Conservation (phyloP, 2,113 vertebrate species). For the Microtus ochrogaster region DNA sequence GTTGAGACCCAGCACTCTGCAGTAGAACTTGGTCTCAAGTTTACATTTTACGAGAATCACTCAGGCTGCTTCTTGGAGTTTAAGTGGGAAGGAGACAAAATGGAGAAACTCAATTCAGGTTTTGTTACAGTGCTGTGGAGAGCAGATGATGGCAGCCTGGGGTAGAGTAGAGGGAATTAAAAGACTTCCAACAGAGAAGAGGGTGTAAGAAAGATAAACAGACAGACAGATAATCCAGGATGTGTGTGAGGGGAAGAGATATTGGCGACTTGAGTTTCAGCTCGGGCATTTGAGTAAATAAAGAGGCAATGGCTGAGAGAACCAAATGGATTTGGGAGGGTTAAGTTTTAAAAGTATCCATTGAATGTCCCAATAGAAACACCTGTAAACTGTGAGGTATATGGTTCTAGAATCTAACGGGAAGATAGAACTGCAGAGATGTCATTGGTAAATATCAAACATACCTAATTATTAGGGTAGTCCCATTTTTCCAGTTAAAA, state of each 20-base stretch:
- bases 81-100: conserved; percentile 18
- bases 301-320: neutral
- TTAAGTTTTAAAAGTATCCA: conserved; percentile 36
- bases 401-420: neutral
- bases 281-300: neutral
- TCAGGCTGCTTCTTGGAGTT: neutral
- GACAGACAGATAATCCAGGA: neutral
- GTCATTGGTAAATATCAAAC: neutral
- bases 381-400: neutral
- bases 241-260: neutral
- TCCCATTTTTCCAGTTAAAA: conserved; percentile 39
- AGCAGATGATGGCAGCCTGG: conserved; percentile 12
- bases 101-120: conserved; percentile 36
- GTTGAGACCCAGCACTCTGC: neutral
- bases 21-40: conserved; percentile 4
- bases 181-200: conserved; percentile 31
- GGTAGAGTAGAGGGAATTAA: conserved; percentile 34
- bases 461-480: neutral
- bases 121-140: conserved; percentile 35
- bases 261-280: conserved; percentile 38
- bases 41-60: conserved; percentile 57
- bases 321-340: neutral
- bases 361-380: conserved; percentile 29
- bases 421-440: neutral
- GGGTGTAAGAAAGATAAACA: neutral